These are phyloP conservation scores for Caenorhabditis doughertyi DNA, from an alignment of 2,888 invertebrate species.

Conservation along the genomic window DNA sequence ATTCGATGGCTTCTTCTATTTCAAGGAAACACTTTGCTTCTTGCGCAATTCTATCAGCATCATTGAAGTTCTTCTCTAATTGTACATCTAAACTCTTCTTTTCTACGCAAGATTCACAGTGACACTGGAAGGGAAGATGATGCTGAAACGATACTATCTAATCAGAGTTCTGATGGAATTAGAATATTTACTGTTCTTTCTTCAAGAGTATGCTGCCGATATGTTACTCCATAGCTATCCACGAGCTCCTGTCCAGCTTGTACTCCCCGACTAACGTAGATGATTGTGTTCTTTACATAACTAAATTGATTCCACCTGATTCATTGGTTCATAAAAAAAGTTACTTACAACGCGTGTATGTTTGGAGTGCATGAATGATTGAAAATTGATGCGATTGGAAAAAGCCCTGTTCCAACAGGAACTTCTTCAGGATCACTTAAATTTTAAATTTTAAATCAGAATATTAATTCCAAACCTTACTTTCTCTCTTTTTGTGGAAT, in stretches of 20 bases:
- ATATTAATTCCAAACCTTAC: slow-evolving; percentile 24
- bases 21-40: neutral
- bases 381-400: slow-evolving; percentile 67
- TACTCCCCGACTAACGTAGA: slow-evolving; percentile 63
- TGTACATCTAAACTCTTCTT: slow-evolving; percentile 2
- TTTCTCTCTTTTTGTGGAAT: slow-evolving; percentile 34
- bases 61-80: slow-evolving; percentile 16
- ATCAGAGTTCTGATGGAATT: no score
- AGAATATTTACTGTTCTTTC: slow-evolving; percentile 58
- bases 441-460: neutral
- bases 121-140: slow-evolving; percentile 49
- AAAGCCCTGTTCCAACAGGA: slow-evolving; percentile 66
- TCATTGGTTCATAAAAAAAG: neutral
- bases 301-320: slow-evolving; percentile 32
- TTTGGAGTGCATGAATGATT: slow-evolving; percentile 70
- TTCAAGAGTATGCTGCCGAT: slow-evolving; percentile 16
- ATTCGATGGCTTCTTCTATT: slow-evolving; percentile 2
- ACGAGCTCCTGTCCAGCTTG: slow-evolving; percentile 66
- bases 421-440: slow-evolving; percentile 26
- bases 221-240: slow-evolving; percentile 67
- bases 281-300: slow-evolving; percentile 59
- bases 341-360: slow-evolving; percentile 63
- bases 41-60: no score
- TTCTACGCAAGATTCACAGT: slow-evolving; percentile 35
- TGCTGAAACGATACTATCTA: no score